Percentiles rank a stretch among this genome's conserved stretches.
These are phyloP conservation scores for Andrena bicolor DNA, from an alignment of 2,888 invertebrate species.

Conservation along the genomic window DNA sequence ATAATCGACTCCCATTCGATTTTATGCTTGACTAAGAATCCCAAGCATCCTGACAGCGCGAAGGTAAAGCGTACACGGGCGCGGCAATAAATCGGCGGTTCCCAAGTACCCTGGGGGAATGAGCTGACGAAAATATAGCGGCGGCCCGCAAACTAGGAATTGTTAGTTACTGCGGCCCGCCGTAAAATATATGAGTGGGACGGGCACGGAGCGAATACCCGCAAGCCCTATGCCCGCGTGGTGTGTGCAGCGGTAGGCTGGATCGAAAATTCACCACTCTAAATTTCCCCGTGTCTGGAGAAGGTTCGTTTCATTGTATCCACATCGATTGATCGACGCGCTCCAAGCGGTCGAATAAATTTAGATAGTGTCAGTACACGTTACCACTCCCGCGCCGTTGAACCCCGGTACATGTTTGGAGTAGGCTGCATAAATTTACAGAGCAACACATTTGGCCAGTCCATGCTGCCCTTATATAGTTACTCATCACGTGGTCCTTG, in stretches of 20 bases:
- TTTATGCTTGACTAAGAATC: slow-evolving; percentile 66
- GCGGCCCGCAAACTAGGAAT: slow-evolving; percentile 82
- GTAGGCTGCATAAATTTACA: background rate
- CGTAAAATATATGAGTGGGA: slow-evolving; percentile 80
- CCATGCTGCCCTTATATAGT: too few species aligned
- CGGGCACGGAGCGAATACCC: slow-evolving; percentile 67
- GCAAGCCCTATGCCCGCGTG: slow-evolving; percentile 66
- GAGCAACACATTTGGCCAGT: background rate
- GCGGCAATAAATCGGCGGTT: slow-evolving; percentile 81
- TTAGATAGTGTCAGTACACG: slow-evolving; percentile 1
- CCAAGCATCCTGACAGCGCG: slow-evolving; percentile 40
- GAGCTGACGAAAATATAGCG: slow-evolving; percentile 83
- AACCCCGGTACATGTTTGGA: slow-evolving; percentile 4
- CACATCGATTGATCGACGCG: slow-evolving; percentile 28
- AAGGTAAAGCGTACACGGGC: slow-evolving; percentile 59
- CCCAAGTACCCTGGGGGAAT: slow-evolving; percentile 78
- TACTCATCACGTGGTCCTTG: too few species aligned
- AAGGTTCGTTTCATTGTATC: slow-evolving; percentile 3
- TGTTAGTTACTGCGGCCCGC: slow-evolving; percentile 81
- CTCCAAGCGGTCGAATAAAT: slow-evolving; percentile 4
- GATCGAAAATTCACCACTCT: slow-evolving; percentile 60
- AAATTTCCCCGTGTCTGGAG: slow-evolving; percentile 40
- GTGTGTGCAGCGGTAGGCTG: slow-evolving; percentile 48
- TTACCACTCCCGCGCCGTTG: slow-evolving; percentile 8
- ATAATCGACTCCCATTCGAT: slow-evolving; percentile 53